Conservation (phyloP, 2,888 invertebrate genomes). For the Sturmia bella region DNA sequence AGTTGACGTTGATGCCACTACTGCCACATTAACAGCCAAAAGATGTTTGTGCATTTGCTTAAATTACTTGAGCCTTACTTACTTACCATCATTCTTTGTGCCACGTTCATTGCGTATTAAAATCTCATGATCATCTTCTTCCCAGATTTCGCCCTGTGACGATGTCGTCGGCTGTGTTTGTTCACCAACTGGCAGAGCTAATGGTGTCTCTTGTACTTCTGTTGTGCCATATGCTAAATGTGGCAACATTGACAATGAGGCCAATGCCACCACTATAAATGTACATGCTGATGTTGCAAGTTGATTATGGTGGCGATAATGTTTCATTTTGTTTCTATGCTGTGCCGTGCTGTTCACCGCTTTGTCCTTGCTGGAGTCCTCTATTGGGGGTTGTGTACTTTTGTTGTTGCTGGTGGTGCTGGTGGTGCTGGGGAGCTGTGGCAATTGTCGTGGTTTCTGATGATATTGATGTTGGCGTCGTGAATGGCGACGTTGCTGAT, state of each 20-base stretch:
- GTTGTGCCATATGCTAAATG: slow-evolving; percentile 77
- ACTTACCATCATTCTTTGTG: slow-evolving; percentile 84
- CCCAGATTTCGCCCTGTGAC: slow-evolving; percentile 87
- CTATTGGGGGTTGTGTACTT: slow-evolving; percentile 39
- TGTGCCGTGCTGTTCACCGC: slow-evolving; percentile 21
- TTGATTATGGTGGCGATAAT: slow-evolving; percentile 69
- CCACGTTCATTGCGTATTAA: slow-evolving; percentile 91
- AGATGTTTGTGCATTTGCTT: too few species aligned
- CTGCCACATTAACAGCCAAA: background rate
- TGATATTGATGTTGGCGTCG: slow-evolving; percentile 23
- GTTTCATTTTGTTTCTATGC: slow-evolving; percentile 64
- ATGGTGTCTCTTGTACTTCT: slow-evolving; percentile 81
- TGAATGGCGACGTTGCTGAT: slow-evolving; percentile 5
- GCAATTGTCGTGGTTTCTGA: slow-evolving; percentile 25
- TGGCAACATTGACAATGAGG: slow-evolving; percentile 78
- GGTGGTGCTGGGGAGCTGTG: slow-evolving; percentile 20
- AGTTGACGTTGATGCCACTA: slow-evolving; percentile 43
- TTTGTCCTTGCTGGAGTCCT: slow-evolving; percentile 35
- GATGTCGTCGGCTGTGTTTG: slow-evolving; percentile 81
- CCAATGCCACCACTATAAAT: slow-evolving; percentile 77
- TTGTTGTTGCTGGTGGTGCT: slow-evolving; percentile 1
- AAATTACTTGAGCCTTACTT: slow-evolving; percentile 63
- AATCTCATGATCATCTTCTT: slow-evolving; percentile 90
- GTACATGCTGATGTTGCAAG: slow-evolving; percentile 62
- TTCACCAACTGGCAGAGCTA: slow-evolving; percentile 81